Evolutionary conservation across 2,797 vertebrate species (phyloP).

Genomic region (Chromobotia macracanthus): DNA sequence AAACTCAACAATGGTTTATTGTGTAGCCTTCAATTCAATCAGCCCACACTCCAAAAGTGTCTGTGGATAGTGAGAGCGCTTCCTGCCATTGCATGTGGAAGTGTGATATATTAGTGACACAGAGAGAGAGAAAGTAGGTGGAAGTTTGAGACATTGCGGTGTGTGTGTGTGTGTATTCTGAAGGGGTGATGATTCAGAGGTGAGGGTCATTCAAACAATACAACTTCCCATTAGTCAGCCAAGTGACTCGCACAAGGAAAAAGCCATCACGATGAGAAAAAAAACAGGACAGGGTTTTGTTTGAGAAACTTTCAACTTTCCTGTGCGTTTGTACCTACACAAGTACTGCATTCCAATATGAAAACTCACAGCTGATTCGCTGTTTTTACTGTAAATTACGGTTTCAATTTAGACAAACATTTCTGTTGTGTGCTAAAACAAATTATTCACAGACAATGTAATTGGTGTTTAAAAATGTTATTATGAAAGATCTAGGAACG

Average conservation of each 20-base stretch:
- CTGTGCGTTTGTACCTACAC: neutral
- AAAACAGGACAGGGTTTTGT: too few relatives aligned
- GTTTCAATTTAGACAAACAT: neutral
- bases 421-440: neutral
- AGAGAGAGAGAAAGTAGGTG: constrained; percentile 17
- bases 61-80: too few relatives aligned
- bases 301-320: too few relatives aligned
- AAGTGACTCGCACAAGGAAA: constrained; percentile 28
- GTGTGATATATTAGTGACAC: constrained; percentile 33
- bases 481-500: too few relatives aligned
- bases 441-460: neutral
- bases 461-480: too few relatives aligned
- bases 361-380: neutral
- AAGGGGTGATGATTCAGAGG: constrained; percentile 29
- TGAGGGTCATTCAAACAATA: constrained; percentile 56
- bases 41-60: constrained; percentile 4
- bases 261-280: constrained; percentile 23
- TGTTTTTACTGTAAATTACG: too few relatives aligned
- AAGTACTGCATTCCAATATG: neutral
- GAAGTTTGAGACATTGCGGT: neutral
- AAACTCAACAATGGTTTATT: constrained; percentile 24
- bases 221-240: constrained; percentile 71
- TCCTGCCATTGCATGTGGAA: constrained; percentile 34
- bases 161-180: constrained; percentile 11
- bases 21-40: constrained; percentile 27